Percentiles rank a stretch among this genome's conserved stretches.
Conservation (phyloP, 2,113 vertebrate genomes). For the Onychostoma macrolepis region DNA sequence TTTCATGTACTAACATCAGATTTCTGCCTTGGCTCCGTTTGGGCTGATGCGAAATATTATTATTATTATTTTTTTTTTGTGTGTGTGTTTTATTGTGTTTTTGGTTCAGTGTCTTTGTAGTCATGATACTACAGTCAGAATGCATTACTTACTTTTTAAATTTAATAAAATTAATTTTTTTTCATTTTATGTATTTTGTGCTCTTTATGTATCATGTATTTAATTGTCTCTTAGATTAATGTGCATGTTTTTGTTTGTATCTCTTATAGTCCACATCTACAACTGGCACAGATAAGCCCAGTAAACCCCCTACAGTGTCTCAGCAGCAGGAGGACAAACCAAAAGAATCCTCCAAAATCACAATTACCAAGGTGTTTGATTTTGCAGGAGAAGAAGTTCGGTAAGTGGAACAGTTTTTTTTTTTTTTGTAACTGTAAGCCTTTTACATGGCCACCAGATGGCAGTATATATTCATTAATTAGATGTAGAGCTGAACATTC, state of each 20-base stretch:
- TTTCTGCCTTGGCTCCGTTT: background rate
- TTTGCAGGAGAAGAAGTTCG: constrained; percentile 94
- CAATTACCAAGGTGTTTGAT: constrained; percentile 92
- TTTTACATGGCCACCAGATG: constrained; percentile 48
- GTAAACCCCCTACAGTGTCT: constrained; percentile 60
- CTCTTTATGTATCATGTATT: background rate
- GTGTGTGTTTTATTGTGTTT: background rate
- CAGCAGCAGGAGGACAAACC: constrained; percentile 68
- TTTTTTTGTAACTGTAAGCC: background rate
- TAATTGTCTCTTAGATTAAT: background rate
- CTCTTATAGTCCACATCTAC: constrained; percentile 66
- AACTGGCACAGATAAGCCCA: constrained; percentile 56
- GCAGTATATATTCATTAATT: background rate
- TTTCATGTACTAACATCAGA: background rate
- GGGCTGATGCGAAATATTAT: background rate
- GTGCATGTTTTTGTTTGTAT: background rate
- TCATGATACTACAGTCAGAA: background rate
- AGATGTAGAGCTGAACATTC: background rate
- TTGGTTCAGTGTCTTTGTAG: too few relatives aligned
- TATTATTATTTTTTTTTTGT: too few relatives aligned
- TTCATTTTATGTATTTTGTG: background rate
- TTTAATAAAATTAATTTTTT: background rate
- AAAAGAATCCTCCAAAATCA: constrained; percentile 80
- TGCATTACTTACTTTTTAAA: background rate
- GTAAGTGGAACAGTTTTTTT: constrained; percentile 70